These are phyloP conservation scores for Agriopis marginaria DNA, from an alignment of 2,888 invertebrate species.

Conservation along the genomic window DNA sequence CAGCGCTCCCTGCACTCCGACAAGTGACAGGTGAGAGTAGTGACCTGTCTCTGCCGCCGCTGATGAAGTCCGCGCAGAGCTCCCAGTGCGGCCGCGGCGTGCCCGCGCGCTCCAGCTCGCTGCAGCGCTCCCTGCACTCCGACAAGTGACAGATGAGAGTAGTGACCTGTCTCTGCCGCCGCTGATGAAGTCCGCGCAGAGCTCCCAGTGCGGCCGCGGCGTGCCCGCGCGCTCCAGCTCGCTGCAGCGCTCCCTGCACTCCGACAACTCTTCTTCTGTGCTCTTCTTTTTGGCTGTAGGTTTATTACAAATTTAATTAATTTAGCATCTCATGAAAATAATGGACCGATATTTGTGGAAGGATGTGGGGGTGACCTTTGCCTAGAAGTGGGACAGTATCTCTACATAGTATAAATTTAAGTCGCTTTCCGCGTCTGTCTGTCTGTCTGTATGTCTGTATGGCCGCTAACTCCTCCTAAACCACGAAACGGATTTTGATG, in stretches of 20 bases:
- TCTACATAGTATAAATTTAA: too few relatives aligned
- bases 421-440: too few relatives aligned
- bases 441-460: too few relatives aligned
- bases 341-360: too few relatives aligned
- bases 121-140: constrained; percentile 75
- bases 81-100: constrained; percentile 83
- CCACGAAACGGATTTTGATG: too few relatives aligned
- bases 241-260: constrained; percentile 74
- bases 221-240: constrained; percentile 81
- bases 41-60: constrained; percentile 78
- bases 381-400: too few relatives aligned
- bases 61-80: constrained; percentile 80
- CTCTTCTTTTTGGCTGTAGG: constrained; percentile 63
- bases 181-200: constrained; percentile 81
- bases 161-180: constrained; percentile 77
- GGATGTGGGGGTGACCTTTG: too few relatives aligned
- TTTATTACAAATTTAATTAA: neutral
- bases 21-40: too few relatives aligned
- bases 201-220: constrained; percentile 81
- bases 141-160: too few relatives aligned
- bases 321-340: too few relatives aligned
- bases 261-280: constrained; percentile 72
- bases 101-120: constrained; percentile 78
- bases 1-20: too few relatives aligned
- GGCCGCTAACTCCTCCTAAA: too few relatives aligned